Evolutionary conservation across 2,888 invertebrate species (phyloP).

Genomic region (Actias luna): DNA sequence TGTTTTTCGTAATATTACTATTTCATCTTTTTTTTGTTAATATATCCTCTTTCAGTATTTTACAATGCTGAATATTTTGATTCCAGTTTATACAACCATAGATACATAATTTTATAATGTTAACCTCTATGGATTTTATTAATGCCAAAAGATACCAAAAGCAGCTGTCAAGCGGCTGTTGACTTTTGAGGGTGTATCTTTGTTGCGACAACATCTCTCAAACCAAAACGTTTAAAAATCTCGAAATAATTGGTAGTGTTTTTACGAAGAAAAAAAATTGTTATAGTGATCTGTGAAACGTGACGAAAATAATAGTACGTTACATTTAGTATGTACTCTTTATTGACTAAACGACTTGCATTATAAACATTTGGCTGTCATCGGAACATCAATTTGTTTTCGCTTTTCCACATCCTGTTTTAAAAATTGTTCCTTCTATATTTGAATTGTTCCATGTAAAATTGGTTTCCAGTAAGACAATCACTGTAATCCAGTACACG

Average conservation of each 20-base stretch:
- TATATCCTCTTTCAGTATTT: neutral
- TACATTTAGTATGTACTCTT: neutral
- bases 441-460: neutral
- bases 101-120: neutral
- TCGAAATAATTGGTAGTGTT: neutral
- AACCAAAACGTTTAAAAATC: neutral
- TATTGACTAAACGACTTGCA: constrained; percentile 5
- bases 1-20: too few relatives aligned
- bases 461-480: neutral
- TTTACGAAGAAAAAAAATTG: constrained; percentile 1
- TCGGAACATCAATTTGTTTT: constrained; percentile 45
- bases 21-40: too few relatives aligned
- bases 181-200: constrained; percentile 55
- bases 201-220: constrained; percentile 23
- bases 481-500: neutral
- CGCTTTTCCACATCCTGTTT: constrained; percentile 47
- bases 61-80: neutral
- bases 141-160: constrained; percentile 32
- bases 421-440: constrained; percentile 34
- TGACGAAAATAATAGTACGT: constrained; percentile 5
- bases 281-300: neutral
- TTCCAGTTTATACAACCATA: too few relatives aligned
- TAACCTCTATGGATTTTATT: constrained; percentile 7
- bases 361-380: constrained; percentile 23
- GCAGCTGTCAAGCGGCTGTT: constrained; percentile 72